phyloP scores from a whole-genome alignment of 1,140 invertebrate genomes.

The Pseudomyrmex cubaensis region DNA sequence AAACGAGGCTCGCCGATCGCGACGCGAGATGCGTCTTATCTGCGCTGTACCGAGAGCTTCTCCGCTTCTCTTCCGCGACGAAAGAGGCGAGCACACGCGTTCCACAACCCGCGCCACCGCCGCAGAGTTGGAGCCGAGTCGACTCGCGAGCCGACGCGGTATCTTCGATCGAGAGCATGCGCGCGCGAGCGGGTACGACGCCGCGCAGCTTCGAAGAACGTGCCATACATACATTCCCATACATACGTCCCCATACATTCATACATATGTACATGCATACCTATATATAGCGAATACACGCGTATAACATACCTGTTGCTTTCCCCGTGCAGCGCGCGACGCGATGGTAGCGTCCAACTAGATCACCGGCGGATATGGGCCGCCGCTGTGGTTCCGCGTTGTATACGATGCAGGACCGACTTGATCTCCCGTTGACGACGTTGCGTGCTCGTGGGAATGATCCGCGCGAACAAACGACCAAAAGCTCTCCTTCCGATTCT shows the following conservation, averaged over 20 bases:
- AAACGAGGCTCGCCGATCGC: slow-evolving; percentile 52
- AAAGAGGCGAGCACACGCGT: slow-evolving; percentile 58
- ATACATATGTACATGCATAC: not conserved
- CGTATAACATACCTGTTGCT: slow-evolving; percentile 73
- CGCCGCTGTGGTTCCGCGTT: not conserved
- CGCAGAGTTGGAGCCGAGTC: slow-evolving; percentile 2
- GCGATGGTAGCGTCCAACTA: slow-evolving; percentile 28
- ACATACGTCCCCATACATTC: not conserved
- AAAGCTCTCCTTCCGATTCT: not conserved
- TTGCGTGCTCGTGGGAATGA: no score
- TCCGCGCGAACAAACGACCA: not conserved
- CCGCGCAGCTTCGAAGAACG: slow-evolving; percentile 6
- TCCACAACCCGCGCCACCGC: slow-evolving; percentile 3
- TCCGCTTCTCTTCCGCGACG: slow-evolving; percentile 68
- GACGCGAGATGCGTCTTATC: slow-evolving; percentile 59
- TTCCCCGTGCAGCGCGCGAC: slow-evolving; percentile 54
- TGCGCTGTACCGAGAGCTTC: slow-evolving; percentile 15
- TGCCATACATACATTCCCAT: slow-evolving; percentile 11
- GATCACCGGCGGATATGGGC: slow-evolving; percentile 14
- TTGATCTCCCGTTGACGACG: not conserved
- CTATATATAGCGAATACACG: slow-evolving; percentile 22
- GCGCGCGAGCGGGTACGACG: slow-evolving; percentile 51
- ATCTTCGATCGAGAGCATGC: slow-evolving; percentile 73
- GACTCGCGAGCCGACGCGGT: slow-evolving; percentile 25
- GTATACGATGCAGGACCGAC: not conserved